Percentiles rank a stretch among this genome's conserved stretches.
Evolutionary conservation across 2,888 invertebrate genomes (phyloP).

Genomic region (Fragum whitleyi): DNA sequence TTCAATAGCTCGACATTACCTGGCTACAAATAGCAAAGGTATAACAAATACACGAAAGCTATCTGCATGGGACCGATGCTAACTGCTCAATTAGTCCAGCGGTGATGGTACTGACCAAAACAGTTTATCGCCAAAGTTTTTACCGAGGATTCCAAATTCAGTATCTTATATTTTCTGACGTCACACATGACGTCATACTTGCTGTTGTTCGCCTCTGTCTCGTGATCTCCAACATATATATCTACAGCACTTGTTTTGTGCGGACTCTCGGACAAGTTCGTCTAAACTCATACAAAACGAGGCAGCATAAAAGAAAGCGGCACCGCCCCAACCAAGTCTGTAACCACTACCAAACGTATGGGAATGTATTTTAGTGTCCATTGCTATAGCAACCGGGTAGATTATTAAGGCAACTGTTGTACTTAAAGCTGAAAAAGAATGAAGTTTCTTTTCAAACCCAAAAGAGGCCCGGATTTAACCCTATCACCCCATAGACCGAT

Average conservation of each 20-base stretch:
- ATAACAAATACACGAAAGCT: too few relatives aligned
- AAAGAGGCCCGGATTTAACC: too few relatives aligned
- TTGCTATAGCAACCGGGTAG: constrained; percentile 82
- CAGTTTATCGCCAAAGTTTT: too few relatives aligned
- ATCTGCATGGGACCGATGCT: too few relatives aligned
- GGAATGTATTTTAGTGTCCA: constrained; percentile 69
- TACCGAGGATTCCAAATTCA: neutral
- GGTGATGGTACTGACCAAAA: too few relatives aligned
- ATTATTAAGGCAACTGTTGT: constrained; percentile 82
- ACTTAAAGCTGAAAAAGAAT: constrained; percentile 79
- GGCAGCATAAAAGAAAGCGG: constrained; percentile 81
- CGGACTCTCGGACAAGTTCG: constrained; percentile 80
- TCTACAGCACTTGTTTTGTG: constrained; percentile 76
- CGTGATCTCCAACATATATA: constrained; percentile 72
- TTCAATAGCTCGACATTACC: too few relatives aligned
- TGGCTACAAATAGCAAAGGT: too few relatives aligned
- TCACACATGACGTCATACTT: constrained; percentile 69
- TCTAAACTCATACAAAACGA: constrained; percentile 83
- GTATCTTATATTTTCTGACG: neutral
- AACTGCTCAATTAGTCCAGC: too few relatives aligned
- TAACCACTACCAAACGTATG: constrained; percentile 83
- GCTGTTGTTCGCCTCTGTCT: constrained; percentile 72
- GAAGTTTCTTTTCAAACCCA: too few relatives aligned
- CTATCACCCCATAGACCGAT: too few relatives aligned
- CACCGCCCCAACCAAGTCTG: constrained; percentile 83